Percentiles rank a stretch among this genome's conserved stretches.
Evolutionary conservation across 2,113 vertebrate genomes (phyloP).

Genomic region (Dasyornis broadbenti): DNA sequence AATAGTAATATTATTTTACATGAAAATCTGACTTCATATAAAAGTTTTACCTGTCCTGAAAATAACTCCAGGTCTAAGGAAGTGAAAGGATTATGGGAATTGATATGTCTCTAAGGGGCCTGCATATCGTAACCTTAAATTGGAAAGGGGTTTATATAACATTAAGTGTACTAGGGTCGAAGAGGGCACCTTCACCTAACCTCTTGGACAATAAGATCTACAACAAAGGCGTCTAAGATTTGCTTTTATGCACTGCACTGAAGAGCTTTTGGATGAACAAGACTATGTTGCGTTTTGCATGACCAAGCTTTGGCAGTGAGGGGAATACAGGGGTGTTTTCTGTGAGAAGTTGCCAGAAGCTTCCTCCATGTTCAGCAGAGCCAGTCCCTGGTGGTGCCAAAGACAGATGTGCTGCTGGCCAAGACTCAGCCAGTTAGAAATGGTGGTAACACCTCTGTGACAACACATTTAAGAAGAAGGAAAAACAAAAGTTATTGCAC

Average conservation of each 20-base stretch:
- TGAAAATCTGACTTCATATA: neutral
- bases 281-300: neutral
- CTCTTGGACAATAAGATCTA: neutral
- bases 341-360: neutral
- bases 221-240: neutral
- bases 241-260: neutral
- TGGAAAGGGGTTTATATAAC: neutral
- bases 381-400: neutral
- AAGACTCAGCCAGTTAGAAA: neutral
- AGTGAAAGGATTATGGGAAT: neutral
- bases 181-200: neutral
- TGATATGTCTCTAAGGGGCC: neutral
- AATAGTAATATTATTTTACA: neutral
- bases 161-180: neutral
- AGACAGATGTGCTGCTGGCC: neutral
- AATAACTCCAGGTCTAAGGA: neutral
- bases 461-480: neutral
- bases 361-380: neutral
- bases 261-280: neutral
- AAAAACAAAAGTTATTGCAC: neutral
- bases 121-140: neutral
- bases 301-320: neutral
- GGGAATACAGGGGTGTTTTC: neutral
- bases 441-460: neutral
- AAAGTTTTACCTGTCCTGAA: neutral